Evolutionary conservation across 2,888 invertebrate genomes (phyloP), one percentile per base, ranked within the genome.

Genomic region (Carterocephalus palaemon): DNA sequence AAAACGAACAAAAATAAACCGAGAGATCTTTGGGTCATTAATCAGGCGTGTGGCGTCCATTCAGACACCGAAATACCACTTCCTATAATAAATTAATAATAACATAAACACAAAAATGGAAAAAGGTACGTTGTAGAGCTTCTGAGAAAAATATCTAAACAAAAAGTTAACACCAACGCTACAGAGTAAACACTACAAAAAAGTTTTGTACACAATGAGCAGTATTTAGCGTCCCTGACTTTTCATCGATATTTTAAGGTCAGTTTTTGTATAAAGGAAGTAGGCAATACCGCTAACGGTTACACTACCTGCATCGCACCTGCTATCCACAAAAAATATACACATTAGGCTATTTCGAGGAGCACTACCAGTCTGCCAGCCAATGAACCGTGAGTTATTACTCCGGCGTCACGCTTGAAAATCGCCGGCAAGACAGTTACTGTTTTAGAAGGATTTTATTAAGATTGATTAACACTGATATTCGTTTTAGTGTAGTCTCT

Each of bases 241-340:
- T 71, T 75, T 65, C 48, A 46, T 43, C 54, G 17, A 17, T 23
- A 53, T 64, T 63, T n/a, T 63, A 61, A 67, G 71, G 69, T 62
- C 62, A 62, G 59, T 56, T 63, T 70, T 69, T 79, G 77, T 71
- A 72, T 73, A 56, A 62, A 77, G 82, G 79, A 82, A 81, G 74
- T 78, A 75, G 77, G 67, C 71, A 74, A 70, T 39, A 46, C 28
- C 34, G 50, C 24, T 38, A 28, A 46, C 28, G 38, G 50, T 31
- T 38, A 28, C 37, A 33, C 53, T 58, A 57, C 59, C 60, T 59
- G 59, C 47, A 16, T 31, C 64, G 67, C 83, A 82, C 82, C 83
- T 82, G 78, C 75, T 76, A 66, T 71, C 61, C 58, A 79, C 66
- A 82, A 80, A 83, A 79, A 75, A 77, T 68, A 68, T 70, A 70